These are phyloP conservation scores for Lasioglossum zephyrum DNA, from an alignment of 2,888 invertebrate species.

Conservation along the genomic window DNA sequence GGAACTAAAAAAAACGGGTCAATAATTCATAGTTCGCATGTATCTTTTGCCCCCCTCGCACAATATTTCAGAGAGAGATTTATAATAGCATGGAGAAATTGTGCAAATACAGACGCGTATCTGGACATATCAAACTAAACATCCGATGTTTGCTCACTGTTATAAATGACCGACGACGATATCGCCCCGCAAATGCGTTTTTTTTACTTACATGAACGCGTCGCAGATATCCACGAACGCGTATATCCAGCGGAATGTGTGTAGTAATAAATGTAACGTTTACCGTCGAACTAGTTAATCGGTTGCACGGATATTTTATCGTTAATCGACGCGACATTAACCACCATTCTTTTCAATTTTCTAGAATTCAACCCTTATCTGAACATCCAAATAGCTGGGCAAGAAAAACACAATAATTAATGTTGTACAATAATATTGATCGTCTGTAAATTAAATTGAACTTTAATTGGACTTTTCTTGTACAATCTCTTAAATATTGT, in stretches of 20 bases:
- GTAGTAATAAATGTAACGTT: background rate
- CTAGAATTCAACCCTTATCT: background rate
- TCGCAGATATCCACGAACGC: background rate
- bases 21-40: background rate
- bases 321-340: background rate
- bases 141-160: background rate
- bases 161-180: background rate
- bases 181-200: background rate
- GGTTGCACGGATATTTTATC: background rate
- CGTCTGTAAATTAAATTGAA: no score
- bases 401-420: no score
- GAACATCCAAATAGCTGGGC: background rate
- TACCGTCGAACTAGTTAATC: background rate
- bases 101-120: conserved; percentile 12
- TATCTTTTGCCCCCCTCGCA: background rate
- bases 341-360: background rate
- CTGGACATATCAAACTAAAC: background rate
- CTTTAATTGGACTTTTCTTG: no score
- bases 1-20: background rate
- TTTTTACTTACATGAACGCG: background rate
- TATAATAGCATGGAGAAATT: background rate
- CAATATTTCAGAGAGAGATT: conserved; percentile 4
- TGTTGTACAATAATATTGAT: no score
- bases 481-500: no score
- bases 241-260: background rate